Base-by-base conservation (phyloP, 2,113 vertebrate species). In the Columbina picui region DNA sequence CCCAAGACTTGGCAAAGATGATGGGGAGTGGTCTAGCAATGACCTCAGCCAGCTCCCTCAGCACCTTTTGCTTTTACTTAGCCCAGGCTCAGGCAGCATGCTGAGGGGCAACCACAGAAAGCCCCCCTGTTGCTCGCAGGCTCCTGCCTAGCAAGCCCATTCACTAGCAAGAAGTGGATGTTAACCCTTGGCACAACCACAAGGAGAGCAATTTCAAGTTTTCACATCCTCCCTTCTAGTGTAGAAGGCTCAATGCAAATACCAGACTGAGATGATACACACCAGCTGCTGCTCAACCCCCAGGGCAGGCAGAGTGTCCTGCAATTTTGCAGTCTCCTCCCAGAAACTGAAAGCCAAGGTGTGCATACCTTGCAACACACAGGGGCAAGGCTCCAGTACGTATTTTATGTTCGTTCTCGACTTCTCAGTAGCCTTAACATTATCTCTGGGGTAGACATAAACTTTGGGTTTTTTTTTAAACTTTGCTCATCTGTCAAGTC, bases 401-500 rank as follows among this genome's bases (percentile, higher is more conserved):
- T 22, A 16, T 59, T 87, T 83, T 67, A 53, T 76, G 16, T 63
- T 93, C 10, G 0, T 71, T 75, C 45, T 65, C 32, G 61, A 5
- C 65, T 89, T 91, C 65, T 94, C 59, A 55, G 30, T 53, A 89
- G 64, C 67, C 45, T 80, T 84, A 84, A 63, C 43, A 17, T 73
- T 76, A 64, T 73, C 64, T 76, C 86, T 90, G 57, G 64, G 53
- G 47, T 85, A 85, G 78, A 81, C 27, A 50, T 4, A 67, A 87
- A 68, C n/a, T 74, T 84, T 30, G n/a, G n/a, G n/a, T 74, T 75
- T 79, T 11, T 20, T 30, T 43, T 55, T 85, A 23, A 49, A 49
- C 47, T 49, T 79, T 84, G 74, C 60, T 88, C 57, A 71, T 87
- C 79, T 95, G 86, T 95, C 96, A 94, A 71, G 41, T 93, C 91